Conservation (phyloP, 2,797 vertebrate species). For the Lagorchestes hirsutus region DNA sequence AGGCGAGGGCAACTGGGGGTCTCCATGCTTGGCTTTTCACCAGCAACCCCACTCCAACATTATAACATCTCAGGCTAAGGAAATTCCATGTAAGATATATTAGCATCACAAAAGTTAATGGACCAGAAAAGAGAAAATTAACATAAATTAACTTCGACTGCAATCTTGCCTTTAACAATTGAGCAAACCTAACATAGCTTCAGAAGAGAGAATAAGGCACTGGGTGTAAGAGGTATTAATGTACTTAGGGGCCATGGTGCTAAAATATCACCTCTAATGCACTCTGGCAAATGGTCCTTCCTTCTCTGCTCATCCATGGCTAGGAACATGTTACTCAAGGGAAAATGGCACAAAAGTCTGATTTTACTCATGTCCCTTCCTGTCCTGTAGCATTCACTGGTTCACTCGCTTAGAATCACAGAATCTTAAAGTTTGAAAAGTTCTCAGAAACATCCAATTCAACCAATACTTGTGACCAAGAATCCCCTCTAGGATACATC, state of each 20-base stretch:
- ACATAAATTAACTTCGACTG: constrained; percentile 78
- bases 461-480: background rate
- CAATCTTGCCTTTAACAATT: constrained; percentile 66
- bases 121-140: constrained; percentile 78
- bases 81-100: constrained; percentile 78
- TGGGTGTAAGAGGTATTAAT: constrained; percentile 62
- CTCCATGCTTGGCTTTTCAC: background rate
- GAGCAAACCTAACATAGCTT: constrained; percentile 46
- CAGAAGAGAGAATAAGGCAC: constrained; percentile 65
- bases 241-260: background rate
- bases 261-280: constrained; percentile 50
- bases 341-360: constrained; percentile 17
- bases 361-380: constrained; percentile 12
- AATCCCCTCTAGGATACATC: background rate
- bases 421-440: background rate
- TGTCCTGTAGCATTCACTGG: background rate
- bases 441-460: background rate
- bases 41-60: background rate
- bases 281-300: constrained; percentile 55
- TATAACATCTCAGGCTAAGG: constrained; percentile 12
- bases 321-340: constrained; percentile 29
- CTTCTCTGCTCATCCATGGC: constrained; percentile 42
- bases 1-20: background rate
- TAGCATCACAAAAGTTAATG: constrained; percentile 80
- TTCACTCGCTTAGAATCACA: background rate